Evolutionary conservation across 2,888 invertebrate genomes (phyloP), one percentile per base, ranked within the genome.

Genomic region (Drosophila lutescens): DNA sequence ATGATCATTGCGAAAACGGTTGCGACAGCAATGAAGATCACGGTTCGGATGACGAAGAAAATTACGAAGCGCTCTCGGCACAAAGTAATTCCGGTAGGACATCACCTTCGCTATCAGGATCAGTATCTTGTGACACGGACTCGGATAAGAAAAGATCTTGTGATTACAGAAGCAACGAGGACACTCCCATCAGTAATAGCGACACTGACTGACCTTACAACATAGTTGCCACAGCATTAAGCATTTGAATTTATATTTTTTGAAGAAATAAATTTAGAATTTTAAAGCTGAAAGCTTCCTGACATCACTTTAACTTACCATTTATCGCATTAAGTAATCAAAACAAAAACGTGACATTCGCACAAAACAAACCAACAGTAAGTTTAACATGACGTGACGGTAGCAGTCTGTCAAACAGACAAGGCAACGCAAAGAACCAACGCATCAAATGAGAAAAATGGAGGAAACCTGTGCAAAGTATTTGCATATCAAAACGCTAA

Each of bases 291-390:
- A n/a, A 17, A 17, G 12, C 17, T 44, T 12, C 23, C 2, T 15
- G 10, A 17, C 34, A 32, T 34, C 7, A 32, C 10, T 32, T 17
- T 69, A 17, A 26, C 10, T 6, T 55, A 2, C 3, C 30, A 62
- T 59, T 49, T 43, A 67, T 53, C 26, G 69, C 74, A 61, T 74
- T 78, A 61, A 77, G 77, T 79, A 86, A 86, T 86, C 76, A 72
- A 69, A 70, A 72, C 55, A 74, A 78, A 76, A 78, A 87, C 87
- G 87, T 87, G 87, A 89, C 87, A 89, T 74, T 82, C 75, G 69
- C 74, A 69, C 70, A 86, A 89, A 88, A 77, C 84, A 89, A 84
- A 84, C 77, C 70, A 67, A 77, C 77, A 76, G 73, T 63, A 70
- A 75, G 74, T 77, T 74, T 36, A 32, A 68, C 76, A 78, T 74